These are phyloP conservation scores for Drosophila yooni DNA, from an alignment of 2,888 invertebrate genomes.

Conservation along the genomic window DNA sequence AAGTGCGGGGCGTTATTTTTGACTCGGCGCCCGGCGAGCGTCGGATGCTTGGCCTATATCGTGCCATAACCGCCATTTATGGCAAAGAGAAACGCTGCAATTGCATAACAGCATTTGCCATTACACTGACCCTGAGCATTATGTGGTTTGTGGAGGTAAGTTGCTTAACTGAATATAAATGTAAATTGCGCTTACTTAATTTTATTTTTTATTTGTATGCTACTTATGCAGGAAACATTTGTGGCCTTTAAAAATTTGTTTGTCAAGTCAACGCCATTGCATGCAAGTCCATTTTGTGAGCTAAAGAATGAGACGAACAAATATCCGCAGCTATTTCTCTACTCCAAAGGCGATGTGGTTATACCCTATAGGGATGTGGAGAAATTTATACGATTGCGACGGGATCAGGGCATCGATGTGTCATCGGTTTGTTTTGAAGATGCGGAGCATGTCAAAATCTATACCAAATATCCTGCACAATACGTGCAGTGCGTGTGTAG, in stretches of 20 bases:
- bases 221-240: constrained; percentile 83
- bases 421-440: constrained; percentile 88
- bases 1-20: constrained; percentile 88
- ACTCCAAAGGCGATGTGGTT: constrained; percentile 89
- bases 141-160: constrained; percentile 88
- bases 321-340: constrained; percentile 90
- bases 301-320: constrained; percentile 87
- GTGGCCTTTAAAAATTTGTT: constrained; percentile 84
- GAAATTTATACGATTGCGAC: constrained; percentile 87
- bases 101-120: constrained; percentile 86
- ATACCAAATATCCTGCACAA: constrained; percentile 87
- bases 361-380: constrained; percentile 89
- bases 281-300: constrained; percentile 87
- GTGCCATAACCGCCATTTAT: constrained; percentile 88
- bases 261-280: constrained; percentile 84
- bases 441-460: constrained; percentile 91
- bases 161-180: background rate
- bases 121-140: constrained; percentile 86
- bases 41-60: constrained; percentile 86
- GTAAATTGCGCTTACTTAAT: background rate
- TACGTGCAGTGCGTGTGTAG: constrained; percentile 87
- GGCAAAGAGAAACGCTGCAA: constrained; percentile 87
- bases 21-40: constrained; percentile 90
- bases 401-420: constrained; percentile 87
- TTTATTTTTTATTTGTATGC: constrained; percentile 35